Base-by-base conservation (phyloP, 2,113 vertebrate genomes). In the Neopipo cinnamomea region DNA sequence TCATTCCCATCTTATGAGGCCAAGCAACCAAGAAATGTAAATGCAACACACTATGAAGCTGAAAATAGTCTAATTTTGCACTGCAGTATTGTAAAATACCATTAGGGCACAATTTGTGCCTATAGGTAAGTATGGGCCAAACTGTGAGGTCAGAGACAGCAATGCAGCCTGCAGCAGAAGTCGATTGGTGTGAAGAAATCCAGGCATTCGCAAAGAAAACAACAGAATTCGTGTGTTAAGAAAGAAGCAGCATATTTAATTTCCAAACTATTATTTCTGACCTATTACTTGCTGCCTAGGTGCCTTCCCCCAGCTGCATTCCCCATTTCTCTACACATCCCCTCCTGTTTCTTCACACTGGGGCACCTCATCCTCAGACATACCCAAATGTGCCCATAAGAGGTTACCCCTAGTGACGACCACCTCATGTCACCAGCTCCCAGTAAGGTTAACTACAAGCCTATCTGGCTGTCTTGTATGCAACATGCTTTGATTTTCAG, bases 41-140 rank as follows among this genome's bases (percentile, higher is more conserved):
- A 88, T 56, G n/a, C 18, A 93, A 89, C 33, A 68, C 8, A 55
- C 30, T 25, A 66, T 3, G 12, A 93, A 59, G 80, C 61, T 84
- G 72, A 90, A 92, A 96, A 84, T n/a, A 79, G 55, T 33, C 35
- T 88, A 27, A 35, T 83, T 88, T 85, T 94, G 47, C 37, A 74
- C 50, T 80, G 85, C 72, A 84, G 56, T 41, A 72, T 22, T 63
- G 52, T 56, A 86, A 95, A 95, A 83, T 35, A n/a, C n/a, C 67
- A 56, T 72, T 35, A 52, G 61, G 81, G 35, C 50, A 92, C 39
- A 61, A 55, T 74, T 42, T 88, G 61, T 90, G 47, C 56, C 52
- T 87, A 63, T 28, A 96, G 68, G 76, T 88, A 83, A 80, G 65
- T 12, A 56, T 33, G 76, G 83, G 65, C 79, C 85, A 94, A 91